phyloP scores from a whole-genome alignment of 2,797 vertebrate genomes.

The Phalanger gymnotis region DNA sequence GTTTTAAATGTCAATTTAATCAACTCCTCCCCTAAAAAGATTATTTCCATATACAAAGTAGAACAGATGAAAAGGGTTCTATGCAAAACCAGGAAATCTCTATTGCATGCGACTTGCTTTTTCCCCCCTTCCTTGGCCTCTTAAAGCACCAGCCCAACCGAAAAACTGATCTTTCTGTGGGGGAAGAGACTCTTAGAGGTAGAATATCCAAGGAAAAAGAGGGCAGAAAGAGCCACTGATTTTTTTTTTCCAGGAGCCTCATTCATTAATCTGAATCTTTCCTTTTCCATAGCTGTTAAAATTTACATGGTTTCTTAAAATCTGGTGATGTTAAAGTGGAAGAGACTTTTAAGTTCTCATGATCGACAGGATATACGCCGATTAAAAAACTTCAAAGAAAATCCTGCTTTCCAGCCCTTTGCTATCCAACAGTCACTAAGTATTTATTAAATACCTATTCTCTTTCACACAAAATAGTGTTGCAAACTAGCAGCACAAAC shows the following conservation, averaged over 20 bases:
- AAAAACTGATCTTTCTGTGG: conserved; percentile 3
- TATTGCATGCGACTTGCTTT: not conserved
- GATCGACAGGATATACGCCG: not conserved
- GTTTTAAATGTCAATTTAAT: not conserved
- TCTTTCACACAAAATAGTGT: not conserved
- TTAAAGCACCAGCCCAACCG: conserved; percentile 32
- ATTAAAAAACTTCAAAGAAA: conserved; percentile 11
- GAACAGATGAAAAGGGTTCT: not conserved
- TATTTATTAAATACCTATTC: not conserved
- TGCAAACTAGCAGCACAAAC: not conserved
- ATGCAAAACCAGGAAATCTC: not conserved
- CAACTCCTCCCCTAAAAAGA: not conserved
- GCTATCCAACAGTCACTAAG: not conserved
- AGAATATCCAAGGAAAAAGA: conserved; percentile 33
- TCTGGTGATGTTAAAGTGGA: not conserved
- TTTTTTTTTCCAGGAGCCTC: conserved; percentile 15
- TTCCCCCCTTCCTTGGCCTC: not conserved
- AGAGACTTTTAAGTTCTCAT: conserved; percentile 7
- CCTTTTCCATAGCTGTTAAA: not conserved
- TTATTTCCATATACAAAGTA: not conserved
- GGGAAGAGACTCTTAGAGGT: conserved; percentile 22
- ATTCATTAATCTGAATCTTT: conserved; percentile 30
- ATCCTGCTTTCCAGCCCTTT: not conserved
- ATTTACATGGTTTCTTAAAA: not conserved
- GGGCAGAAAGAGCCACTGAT: not conserved